phyloP scores from a whole-genome alignment of 2,113 vertebrate genomes.

The Myotis brandtii region DNA sequence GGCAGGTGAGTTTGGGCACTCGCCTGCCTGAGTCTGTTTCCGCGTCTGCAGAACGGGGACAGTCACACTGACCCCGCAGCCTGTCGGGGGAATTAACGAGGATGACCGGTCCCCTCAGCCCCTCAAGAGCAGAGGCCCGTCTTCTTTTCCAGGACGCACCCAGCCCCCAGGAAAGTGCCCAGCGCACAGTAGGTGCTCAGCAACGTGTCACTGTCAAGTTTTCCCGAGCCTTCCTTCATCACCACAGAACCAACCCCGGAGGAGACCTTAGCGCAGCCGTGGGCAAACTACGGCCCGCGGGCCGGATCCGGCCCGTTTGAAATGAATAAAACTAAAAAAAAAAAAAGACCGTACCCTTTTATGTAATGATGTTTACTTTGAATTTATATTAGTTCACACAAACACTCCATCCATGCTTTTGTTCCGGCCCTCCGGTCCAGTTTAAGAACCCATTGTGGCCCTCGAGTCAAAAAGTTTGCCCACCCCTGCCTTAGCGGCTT shows the following conservation, averaged over 20 bases:
- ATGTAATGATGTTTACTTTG: no score
- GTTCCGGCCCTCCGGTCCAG: no score
- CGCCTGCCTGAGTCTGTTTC: background rate
- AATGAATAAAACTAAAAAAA: no score
- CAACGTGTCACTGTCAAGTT: background rate
- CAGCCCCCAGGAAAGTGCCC: background rate
- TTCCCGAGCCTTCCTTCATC: background rate
- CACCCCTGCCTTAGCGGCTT: background rate
- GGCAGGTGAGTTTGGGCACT: background rate
- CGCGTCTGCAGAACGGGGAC: background rate
- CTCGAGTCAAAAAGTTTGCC: no score
- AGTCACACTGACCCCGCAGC: background rate
- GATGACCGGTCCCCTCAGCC: accelerated
- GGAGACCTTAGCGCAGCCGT: background rate
- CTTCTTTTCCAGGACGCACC: background rate
- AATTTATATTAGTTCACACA: no score
- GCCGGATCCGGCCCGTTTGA: no score
- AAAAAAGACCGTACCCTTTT: no score
- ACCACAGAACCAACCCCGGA: no score
- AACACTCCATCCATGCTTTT: no score
- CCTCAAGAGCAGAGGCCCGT: background rate
- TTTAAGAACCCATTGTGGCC: no score
- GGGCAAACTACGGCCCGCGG: no score
- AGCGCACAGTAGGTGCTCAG: background rate
- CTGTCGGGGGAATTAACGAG: accelerated